Evolutionary conservation across 2,113 vertebrate species (phyloP).

Genomic region (Trachemys scripta): DNA sequence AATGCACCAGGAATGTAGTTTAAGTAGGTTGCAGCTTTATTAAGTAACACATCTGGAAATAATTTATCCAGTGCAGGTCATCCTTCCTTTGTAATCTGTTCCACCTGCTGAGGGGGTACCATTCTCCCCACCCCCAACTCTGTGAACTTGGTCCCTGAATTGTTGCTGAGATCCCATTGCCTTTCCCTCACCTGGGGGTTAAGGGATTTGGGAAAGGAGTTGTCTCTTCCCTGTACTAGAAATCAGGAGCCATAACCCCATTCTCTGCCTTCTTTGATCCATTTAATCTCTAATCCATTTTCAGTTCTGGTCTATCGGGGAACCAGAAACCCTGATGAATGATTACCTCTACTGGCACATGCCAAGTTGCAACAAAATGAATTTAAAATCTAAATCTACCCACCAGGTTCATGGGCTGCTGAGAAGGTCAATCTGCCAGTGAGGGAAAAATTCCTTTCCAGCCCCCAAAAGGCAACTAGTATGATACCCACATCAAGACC

Average conservation of each 20-base stretch:
- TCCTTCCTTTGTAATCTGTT: not conserved
- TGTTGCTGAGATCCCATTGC: not conserved
- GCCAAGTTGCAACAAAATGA: conserved; percentile 32
- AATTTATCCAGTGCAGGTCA: too few relatives aligned
- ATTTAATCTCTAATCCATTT: not conserved
- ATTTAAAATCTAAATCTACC: conserved; percentile 50
- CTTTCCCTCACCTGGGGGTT: not conserved
- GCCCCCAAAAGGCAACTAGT: too few relatives aligned
- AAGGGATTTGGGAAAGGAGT: not conserved
- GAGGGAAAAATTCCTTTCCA: not conserved
- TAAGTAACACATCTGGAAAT: not conserved
- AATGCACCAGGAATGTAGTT: too few relatives aligned
- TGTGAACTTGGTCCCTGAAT: not conserved
- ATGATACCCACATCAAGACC: too few relatives aligned
- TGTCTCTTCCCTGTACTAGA: not conserved
- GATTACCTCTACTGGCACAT: conserved; percentile 9
- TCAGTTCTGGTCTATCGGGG: conserved; percentile 21
- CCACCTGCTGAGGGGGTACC: not conserved
- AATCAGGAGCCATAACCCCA: not conserved
- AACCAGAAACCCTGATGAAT: not conserved
- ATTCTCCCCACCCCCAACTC: not conserved
- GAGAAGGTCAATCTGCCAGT: not conserved
- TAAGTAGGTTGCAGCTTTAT: not conserved
- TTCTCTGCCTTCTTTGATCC: not conserved
- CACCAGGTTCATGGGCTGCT: not conserved